Evolutionary conservation across 2,797 vertebrate genomes (phyloP), one percentile per base, ranked within the genome.

Genomic region (Argya squamiceps): DNA sequence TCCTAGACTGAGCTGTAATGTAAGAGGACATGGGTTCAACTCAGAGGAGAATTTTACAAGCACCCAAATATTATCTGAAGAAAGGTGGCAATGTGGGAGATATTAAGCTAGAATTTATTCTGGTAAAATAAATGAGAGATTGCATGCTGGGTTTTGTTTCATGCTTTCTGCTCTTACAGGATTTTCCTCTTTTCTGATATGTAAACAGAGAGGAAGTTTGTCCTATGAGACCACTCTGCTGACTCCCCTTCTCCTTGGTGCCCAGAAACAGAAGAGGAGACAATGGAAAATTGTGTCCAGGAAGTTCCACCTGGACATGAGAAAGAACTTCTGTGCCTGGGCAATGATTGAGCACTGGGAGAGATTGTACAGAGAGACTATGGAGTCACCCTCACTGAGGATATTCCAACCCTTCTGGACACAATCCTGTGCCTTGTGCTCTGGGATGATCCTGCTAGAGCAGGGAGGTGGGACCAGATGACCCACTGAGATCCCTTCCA

Each of bases 341-440:
- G 15, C 27, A 76, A 8, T n/a, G n/a, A 18, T 10, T 0, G 0
- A 50, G 8, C 36, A 1, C 23, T 18, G 16, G 17, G 2, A 9
- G 32, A 76, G 32, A 5, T 9, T 49, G 9, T 16, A 5, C 19
- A 68, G 22, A 75, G 22, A 49, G 9, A 3, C 2, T 13, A 2
- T 29, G 43, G 26, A 47, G 2, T 12, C 6, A 62, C 27, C 14
- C 4, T 56, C 20, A 15, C 3, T 50, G 63, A 3, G 4, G 49
- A 12, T 37, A 55, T 43, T 37, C 36, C 55, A 62, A 60, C 1
- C 15, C 1, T 0, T 62, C 19, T 49, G 47, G 41, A 24, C 11
- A 15, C 8, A 56, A 1, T 6, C 23, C 24, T 29, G 3, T 53
- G n/a, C 10, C 11, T 0, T 23, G 36, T 62, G 41, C 11, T 69